Conservation (phyloP, 2,113 vertebrate species). For the Rhineura floridana region DNA sequence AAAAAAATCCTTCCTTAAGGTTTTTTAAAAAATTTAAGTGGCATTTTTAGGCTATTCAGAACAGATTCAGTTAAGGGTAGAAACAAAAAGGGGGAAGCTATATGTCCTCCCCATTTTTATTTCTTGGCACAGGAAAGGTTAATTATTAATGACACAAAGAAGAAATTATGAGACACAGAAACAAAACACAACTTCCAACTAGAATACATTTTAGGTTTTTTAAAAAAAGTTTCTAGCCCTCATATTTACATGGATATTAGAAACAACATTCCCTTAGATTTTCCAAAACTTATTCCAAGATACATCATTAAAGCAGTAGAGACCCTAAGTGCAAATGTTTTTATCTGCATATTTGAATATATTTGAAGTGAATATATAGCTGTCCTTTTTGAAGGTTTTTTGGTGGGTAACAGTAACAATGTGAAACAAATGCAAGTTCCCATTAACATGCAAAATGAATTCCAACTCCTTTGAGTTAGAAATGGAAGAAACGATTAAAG, state of each 20-base stretch:
- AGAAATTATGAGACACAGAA: neutral
- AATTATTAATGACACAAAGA: neutral
- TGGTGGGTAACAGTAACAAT: neutral
- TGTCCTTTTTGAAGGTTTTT: neutral
- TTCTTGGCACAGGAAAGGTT: neutral
- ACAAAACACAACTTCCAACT: conserved; percentile 6
- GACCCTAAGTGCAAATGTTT: neutral
- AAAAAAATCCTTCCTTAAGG: neutral
- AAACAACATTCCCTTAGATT: neutral
- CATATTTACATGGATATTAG: neutral
- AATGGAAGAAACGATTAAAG: neutral
- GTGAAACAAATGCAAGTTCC: neutral
- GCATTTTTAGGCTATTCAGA: conserved; percentile 32
- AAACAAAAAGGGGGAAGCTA: neutral
- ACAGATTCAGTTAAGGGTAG: neutral
- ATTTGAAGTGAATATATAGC: neutral
- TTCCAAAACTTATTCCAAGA: neutral
- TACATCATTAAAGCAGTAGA: neutral
- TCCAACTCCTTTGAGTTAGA: no score
- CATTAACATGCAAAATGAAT: neutral
- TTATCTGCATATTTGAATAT: neutral
- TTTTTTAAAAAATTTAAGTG: neutral
- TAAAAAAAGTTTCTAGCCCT: neutral
- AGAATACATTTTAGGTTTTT: neutral
- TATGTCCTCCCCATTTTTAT: neutral